phyloP scores from a whole-genome alignment of 2,797 vertebrate genomes.

The Bovichtus diacanthus region DNA sequence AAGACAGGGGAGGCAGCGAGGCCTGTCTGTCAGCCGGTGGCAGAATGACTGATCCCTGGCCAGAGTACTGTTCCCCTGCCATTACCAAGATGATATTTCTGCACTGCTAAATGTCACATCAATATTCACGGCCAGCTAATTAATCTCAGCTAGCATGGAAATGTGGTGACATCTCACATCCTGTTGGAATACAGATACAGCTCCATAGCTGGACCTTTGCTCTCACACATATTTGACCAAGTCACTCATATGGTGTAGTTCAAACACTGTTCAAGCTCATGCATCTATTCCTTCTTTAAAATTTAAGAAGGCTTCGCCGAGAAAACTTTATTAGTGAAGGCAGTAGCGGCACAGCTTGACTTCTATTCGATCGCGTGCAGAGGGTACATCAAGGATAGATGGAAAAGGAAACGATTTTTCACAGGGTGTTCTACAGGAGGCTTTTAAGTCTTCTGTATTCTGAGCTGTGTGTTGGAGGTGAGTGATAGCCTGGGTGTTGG shows the following conservation, averaged over 20 bases:
- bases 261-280: slow-evolving; percentile 38
- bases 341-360: slow-evolving; percentile 24
- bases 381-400: slow-evolving; percentile 51
- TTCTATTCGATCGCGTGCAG: slow-evolving; percentile 33
- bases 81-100: slow-evolving; percentile 75
- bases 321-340: slow-evolving; percentile 46
- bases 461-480: slow-evolving; percentile 39
- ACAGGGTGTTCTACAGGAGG: slow-evolving; percentile 39
- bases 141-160: slow-evolving; percentile 68
- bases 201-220: slow-evolving; percentile 44
- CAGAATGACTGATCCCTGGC: slow-evolving; percentile 68
- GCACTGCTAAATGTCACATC: slow-evolving; percentile 82
- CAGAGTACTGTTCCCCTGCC: slow-evolving; percentile 62
- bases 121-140: slow-evolving; percentile 78
- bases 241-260: slow-evolving; percentile 24
- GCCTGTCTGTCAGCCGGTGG: slow-evolving; percentile 59
- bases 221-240: slow-evolving; percentile 41
- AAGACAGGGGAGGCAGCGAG: slow-evolving; percentile 26
- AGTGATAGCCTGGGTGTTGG: slow-evolving; percentile 40
- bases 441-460: slow-evolving; percentile 33
- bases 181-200: slow-evolving; percentile 71
- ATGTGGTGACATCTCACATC: slow-evolving; percentile 65
- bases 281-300: slow-evolving; percentile 35
- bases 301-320: slow-evolving; percentile 26
- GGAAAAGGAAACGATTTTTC: slow-evolving; percentile 42